A percentile compares a stretch with the other conserved stretches of the same genome.
Conservation (phyloP, 2,113 vertebrate genomes). For the Burhinus oedicnemus region DNA sequence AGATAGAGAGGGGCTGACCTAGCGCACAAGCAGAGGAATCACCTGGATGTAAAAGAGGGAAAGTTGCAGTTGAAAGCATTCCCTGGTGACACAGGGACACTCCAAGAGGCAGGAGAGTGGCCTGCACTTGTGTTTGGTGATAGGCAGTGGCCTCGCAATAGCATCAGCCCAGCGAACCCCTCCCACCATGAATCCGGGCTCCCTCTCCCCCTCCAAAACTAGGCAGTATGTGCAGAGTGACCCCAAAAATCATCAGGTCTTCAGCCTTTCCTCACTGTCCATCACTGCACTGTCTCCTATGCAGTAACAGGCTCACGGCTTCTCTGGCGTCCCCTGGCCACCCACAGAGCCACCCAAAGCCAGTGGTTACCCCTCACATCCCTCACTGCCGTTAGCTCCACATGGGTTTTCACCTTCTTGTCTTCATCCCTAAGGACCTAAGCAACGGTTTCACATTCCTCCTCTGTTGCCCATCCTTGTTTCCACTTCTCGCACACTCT, state of each 20-base stretch:
- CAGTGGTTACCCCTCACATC: too few species aligned
- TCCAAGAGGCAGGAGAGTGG: not conserved
- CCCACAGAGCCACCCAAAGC: not conserved
- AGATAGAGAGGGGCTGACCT: not conserved
- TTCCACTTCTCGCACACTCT: accelerated
- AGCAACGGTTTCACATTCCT: not conserved
- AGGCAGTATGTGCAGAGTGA: not conserved
- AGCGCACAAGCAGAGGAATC: not conserved
- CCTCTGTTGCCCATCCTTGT: accelerated
- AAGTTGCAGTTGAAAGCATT: not conserved
- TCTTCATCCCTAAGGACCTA: not conserved
- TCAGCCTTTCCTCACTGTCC: not conserved
- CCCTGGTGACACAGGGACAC: not conserved
- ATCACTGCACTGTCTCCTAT: not conserved
- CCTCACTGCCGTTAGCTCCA: not conserved
- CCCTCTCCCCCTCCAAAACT: not conserved
- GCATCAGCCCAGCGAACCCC: not conserved
- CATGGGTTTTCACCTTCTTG: not conserved
- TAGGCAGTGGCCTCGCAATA: not conserved
- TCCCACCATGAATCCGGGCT: accelerated
- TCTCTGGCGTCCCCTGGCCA: not conserved
- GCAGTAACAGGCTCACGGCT: not conserved
- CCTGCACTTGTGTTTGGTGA: not conserved
- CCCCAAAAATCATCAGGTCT: not conserved
- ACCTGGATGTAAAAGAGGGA: not conserved